Conservation (phyloP, 2,113 vertebrate species). For the Verasper variegatus region DNA sequence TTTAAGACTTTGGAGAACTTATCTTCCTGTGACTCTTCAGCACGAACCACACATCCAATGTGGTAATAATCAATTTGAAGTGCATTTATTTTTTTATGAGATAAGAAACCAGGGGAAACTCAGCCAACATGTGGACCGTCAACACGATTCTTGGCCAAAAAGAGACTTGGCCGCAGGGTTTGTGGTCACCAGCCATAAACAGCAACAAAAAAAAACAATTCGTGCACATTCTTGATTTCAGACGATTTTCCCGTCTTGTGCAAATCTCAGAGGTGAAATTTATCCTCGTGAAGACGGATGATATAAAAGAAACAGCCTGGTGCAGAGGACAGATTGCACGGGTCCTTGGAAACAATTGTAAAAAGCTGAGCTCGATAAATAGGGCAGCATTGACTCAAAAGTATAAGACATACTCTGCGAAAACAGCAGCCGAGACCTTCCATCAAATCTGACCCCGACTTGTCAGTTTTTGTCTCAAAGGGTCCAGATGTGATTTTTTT, state of each 20-base stretch:
- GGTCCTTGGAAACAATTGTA: neutral
- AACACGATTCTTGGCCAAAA: conserved; percentile 23
- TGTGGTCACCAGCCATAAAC: conserved; percentile 15
- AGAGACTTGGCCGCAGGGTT: conserved; percentile 25
- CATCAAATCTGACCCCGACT: neutral
- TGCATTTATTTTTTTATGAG: conserved; percentile 34
- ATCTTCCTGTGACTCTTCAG: neutral
- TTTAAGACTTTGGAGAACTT: neutral
- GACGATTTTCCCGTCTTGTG: neutral
- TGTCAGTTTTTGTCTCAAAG: neutral
- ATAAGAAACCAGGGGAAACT: conserved; percentile 23
- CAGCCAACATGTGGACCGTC: conserved; percentile 30
- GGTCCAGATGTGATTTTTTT: neutral
- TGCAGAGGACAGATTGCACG: neutral
- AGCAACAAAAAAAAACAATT: conserved; percentile 8
- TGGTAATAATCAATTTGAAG: conserved; percentile 26
- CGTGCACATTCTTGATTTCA: conserved; percentile 19
- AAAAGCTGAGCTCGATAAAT: too few relatives aligned
- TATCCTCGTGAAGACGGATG: neutral
- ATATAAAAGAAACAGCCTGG: neutral
- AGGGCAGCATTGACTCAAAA: neutral
- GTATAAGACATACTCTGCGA: neutral
- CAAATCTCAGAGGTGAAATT: neutral
- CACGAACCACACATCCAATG: neutral
- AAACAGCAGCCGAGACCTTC: neutral